A percentile compares a stretch with the other conserved stretches of the same genome.
Conservation (phyloP, 1,140 invertebrate species). For the Conus betulinus region DNA sequence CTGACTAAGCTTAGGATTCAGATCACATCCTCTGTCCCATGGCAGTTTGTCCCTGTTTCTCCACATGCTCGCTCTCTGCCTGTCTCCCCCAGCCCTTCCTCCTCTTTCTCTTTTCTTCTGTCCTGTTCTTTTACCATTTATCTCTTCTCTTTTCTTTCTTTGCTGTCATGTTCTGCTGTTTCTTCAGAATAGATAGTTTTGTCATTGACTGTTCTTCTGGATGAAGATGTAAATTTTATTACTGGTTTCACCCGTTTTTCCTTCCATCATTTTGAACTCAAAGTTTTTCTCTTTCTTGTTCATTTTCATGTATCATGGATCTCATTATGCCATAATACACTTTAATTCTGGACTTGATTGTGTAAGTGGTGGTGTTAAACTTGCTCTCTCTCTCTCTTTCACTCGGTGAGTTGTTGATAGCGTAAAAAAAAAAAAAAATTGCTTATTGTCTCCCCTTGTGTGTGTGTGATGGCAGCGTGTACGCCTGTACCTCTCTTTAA, state of each 20-base stretch:
- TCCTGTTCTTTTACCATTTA: background rate
- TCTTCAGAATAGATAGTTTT: background rate
- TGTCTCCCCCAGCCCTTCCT: too few species aligned
- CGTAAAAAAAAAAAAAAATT: too few species aligned
- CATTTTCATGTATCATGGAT: conserved; percentile 46
- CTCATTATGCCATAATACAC: conserved; percentile 47
- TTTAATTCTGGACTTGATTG: conserved; percentile 25
- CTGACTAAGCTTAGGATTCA: too few species aligned
- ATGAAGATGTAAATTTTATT: conserved; percentile 48
- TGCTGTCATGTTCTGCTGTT: background rate
- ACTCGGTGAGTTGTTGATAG: too few species aligned
- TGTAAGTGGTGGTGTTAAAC: background rate
- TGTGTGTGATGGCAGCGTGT: too few species aligned
- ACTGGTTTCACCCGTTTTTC: conserved; percentile 23
- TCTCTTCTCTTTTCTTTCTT: background rate
- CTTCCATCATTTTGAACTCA: conserved; percentile 35
- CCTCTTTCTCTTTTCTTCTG: background rate
- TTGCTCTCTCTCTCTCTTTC: background rate
- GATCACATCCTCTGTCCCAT: too few species aligned
- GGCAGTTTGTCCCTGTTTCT: too few species aligned
- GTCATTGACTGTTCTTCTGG: conserved; percentile 26
- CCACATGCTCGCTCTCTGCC: too few species aligned
- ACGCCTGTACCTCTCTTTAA: too few species aligned
- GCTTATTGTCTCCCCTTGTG: too few species aligned
- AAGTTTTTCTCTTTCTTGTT: conserved; percentile 28